A percentile compares a stretch with the other conserved stretches of the same genome.
phyloP scores from a whole-genome alignment of 2,888 invertebrate species.

The Cheilosia pagana region DNA sequence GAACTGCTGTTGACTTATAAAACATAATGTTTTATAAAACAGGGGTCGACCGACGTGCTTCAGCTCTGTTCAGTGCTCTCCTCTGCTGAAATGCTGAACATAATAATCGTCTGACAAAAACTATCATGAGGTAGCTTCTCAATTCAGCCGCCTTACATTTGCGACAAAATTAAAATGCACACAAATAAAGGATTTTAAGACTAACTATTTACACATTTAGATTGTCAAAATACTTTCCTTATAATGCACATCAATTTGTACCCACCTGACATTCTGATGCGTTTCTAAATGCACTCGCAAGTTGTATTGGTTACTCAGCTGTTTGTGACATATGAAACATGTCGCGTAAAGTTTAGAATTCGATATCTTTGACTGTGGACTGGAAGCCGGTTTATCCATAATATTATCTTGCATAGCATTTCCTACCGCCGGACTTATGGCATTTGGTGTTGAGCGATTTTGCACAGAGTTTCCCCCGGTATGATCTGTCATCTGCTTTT shows the following conservation, averaged over 20 bases:
- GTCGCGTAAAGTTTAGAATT: constrained; percentile 87
- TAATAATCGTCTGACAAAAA: no score
- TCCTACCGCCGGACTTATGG: constrained; percentile 12
- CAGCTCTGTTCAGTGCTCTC: no score
- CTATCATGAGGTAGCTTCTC: no score
- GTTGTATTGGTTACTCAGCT: constrained; percentile 95
- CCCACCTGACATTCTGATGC: constrained; percentile 90
- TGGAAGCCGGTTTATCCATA: constrained; percentile 76
- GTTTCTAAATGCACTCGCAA: constrained; percentile 95
- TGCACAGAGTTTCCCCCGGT: constrained; percentile 69
- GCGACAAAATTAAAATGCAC: no score
- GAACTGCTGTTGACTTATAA: no score
- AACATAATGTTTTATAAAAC: no score
- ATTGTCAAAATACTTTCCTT: no score
- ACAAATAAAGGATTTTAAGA: no score
- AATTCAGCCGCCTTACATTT: no score
- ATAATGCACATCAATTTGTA: constrained; percentile 1
- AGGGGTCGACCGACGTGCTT: no score
- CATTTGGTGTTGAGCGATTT: constrained; percentile 71
- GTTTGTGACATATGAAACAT: constrained; percentile 94
- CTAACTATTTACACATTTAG: no score
- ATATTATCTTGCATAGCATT: constrained; percentile 31
- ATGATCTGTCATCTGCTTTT: constrained; percentile 38
- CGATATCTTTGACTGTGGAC: constrained; percentile 79
- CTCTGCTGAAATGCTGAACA: no score